phyloP scores from a whole-genome alignment of 1,140 invertebrate species.

The Plutomurus gul region DNA sequence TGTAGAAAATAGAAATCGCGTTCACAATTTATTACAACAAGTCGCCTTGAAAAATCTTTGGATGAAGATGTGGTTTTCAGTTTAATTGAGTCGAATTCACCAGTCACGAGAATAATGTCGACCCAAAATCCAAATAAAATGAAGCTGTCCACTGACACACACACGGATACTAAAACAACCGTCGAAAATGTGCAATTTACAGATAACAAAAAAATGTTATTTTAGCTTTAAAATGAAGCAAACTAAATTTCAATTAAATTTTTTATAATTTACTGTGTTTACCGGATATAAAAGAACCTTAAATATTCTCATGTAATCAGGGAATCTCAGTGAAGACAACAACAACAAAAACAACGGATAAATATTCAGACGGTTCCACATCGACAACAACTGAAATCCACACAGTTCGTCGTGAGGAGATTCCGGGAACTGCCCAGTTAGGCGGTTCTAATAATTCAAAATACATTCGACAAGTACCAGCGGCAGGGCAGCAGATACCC shows the following conservation, averaged over 20 bases:
- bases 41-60: no score
- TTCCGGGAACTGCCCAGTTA: background rate
- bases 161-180: background rate
- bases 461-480: background rate
- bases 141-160: background rate
- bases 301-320: background rate
- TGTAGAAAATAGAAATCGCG: no score
- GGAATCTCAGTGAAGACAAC: conserved; percentile 44
- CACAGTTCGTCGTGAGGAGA: conserved; percentile 32
- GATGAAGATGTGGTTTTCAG: no score
- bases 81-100: no score
- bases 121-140: background rate
- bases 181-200: background rate
- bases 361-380: conserved; percentile 38
- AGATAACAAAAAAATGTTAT: background rate
- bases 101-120: no score
- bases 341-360: conserved; percentile 44
- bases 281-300: background rate
- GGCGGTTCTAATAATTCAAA: conserved; percentile 3
- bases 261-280: background rate
- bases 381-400: conserved; percentile 41
- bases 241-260: no score
- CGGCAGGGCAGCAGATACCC: no score
- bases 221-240: no score
- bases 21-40: no score